Base-by-base conservation (phyloP, 1,140 invertebrate species). In the Drosophila orena region DNA sequence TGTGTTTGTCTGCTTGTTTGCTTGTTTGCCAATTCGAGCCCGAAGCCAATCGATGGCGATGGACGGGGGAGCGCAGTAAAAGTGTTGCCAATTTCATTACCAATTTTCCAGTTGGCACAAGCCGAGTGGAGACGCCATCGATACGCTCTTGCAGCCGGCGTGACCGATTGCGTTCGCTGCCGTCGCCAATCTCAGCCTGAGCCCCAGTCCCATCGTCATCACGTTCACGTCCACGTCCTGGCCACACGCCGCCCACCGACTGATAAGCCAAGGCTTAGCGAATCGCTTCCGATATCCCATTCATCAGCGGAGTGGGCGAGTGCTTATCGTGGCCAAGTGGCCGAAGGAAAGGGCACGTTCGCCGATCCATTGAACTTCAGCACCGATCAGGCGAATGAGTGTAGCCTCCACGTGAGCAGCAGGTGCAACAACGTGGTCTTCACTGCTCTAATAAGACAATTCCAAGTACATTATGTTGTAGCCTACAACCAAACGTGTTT, bases 31-130 rank as follows among this genome's bases (percentile, higher is more conserved):
- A 71, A 75, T 77, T 15, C n/a, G 15, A 7, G 7, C 14, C 30
- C 61, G 72, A 69, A 59, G 50, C 64, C 59, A 68, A 72, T 79
- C 59, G 54, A 79, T 72, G 60, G 55, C 47, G 53, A 22, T 50
- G 57, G 58, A 22, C 55, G 57, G 58, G 47, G 47, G 58, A 49
- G 68, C 61, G 73, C 78, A 62, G 65, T 78, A 74, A 85, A 84
- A 85, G 62, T 80, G 77, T 88, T 79, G 76, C 76, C 76, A 90
- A 79, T 88, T 84, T 90, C 64, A 90, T 89, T 90, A 90, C 70
- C 84, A 72, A 89, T 88, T 89, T 88, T 58, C 66, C 76, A 81
- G 65, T 56, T 65, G 58, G 42, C 40, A 34, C 50, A 64, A 69
- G 55, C 64, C 44, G 61, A 65, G 37, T 61, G 30, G 43, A 50